Conservation (phyloP, 2,888 invertebrate genomes). For the Diplolepis rosae region DNA sequence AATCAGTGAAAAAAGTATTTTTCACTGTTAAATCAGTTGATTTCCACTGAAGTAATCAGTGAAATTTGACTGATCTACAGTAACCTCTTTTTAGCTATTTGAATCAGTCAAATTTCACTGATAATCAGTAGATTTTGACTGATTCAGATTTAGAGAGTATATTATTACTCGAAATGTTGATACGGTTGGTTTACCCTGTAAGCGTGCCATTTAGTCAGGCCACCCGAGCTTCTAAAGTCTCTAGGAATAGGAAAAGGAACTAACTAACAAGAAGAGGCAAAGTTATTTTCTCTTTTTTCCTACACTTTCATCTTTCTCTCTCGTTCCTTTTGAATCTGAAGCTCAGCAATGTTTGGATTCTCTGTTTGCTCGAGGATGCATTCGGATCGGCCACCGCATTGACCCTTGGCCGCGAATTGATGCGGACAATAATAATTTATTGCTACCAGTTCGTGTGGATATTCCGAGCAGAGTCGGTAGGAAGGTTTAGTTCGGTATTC, state of each 20-base stretch:
- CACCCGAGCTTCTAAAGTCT: not conserved
- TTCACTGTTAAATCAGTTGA: no score
- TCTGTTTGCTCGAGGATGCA: constrained; percentile 26
- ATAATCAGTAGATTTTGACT: no score
- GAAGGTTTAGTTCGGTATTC: constrained; percentile 40
- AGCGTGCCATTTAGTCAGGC: not conserved
- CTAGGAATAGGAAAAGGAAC: not conserved
- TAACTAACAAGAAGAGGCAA: not conserved
- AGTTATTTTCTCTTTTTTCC: not conserved
- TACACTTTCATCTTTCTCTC: not conserved
- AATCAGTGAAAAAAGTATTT: no score
- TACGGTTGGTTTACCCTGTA: not conserved
- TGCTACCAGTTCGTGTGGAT: constrained; percentile 53
- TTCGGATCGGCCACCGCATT: constrained; percentile 41
- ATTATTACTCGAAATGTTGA: not conserved
- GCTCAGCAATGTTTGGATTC: constrained; percentile 34
- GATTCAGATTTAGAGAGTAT: not conserved
- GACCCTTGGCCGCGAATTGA: constrained; percentile 61
- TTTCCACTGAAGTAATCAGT: no score
- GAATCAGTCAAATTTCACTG: no score
- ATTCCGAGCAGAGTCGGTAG: constrained; percentile 40
- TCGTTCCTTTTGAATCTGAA: not conserved
- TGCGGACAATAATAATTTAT: constrained; percentile 66
- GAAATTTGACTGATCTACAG: no score
- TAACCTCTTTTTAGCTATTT: no score